These are phyloP conservation scores for Bradypodion ventrale DNA, from an alignment of 2,797 vertebrate genomes.

Conservation along the genomic window DNA sequence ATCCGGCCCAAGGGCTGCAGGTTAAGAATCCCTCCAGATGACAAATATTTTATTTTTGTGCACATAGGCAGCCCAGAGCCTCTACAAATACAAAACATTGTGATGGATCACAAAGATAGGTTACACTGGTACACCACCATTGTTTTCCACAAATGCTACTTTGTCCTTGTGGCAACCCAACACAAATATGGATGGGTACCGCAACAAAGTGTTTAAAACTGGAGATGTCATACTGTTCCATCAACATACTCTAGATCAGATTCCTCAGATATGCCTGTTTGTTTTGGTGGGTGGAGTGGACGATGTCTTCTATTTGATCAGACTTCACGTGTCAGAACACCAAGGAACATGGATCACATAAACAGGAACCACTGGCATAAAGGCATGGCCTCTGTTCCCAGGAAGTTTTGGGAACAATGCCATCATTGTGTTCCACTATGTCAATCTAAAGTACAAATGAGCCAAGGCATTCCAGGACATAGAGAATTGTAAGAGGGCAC, in stretches of 20 bases:
- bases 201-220: background rate
- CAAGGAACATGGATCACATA: background rate
- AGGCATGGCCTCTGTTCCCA: background rate
- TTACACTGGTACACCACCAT: background rate
- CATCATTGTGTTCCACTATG: background rate
- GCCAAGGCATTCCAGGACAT: background rate
- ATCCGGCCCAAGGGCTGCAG: no score
- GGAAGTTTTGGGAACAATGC: background rate
- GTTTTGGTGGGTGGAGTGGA: background rate
- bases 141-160: background rate
- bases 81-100: no score
- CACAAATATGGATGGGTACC: background rate
- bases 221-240: background rate
- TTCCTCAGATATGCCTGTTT: background rate
- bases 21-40: no score
- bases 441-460: background rate
- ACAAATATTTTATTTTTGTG: no score
- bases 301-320: background rate
- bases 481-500: background rate
- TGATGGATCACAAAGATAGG: no score
- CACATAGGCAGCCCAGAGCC: no score
- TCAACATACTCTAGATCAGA: background rate
- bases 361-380: background rate
- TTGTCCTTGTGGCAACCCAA: background rate
- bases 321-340: background rate